Percentiles rank a stretch among this genome's conserved stretches.
Conservation (phyloP, 2,888 invertebrate species). For the Chironomus riparius region DNA sequence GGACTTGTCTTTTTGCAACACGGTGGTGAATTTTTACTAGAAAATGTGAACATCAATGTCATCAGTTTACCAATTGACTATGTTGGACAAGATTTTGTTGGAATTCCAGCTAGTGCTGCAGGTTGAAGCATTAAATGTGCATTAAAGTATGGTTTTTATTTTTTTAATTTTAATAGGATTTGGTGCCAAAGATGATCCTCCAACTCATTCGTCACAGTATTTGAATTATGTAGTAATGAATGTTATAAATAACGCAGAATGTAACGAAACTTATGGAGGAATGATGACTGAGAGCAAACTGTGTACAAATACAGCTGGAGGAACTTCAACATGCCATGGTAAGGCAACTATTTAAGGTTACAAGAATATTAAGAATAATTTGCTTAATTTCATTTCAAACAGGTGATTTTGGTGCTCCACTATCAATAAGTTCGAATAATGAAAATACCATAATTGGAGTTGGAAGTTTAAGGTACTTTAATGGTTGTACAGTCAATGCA, state of each 20-base stretch:
- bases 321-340: not conserved
- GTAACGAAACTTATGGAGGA: not conserved
- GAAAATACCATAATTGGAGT: not conserved
- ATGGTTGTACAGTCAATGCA: not conserved
- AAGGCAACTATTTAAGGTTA: no score
- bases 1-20: not conserved
- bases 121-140: not conserved
- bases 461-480: not conserved
- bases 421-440: not conserved
- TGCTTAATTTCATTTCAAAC: no score
- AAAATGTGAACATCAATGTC: not conserved
- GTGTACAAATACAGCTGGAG: not conserved
- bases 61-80: not conserved
- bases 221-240: not conserved
- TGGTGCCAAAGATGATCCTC: not conserved
- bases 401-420: not conserved
- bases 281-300: not conserved
- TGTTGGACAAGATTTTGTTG: not conserved
- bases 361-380: no score
- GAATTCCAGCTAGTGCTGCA: not conserved
- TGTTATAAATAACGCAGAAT: not conserved
- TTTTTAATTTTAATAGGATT: not conserved
- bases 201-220: not conserved
- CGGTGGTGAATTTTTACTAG: not conserved
- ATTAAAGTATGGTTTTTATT: no score